Conservation (phyloP, 1,140 invertebrate species). For the Leptoteleia sp. region DNA sequence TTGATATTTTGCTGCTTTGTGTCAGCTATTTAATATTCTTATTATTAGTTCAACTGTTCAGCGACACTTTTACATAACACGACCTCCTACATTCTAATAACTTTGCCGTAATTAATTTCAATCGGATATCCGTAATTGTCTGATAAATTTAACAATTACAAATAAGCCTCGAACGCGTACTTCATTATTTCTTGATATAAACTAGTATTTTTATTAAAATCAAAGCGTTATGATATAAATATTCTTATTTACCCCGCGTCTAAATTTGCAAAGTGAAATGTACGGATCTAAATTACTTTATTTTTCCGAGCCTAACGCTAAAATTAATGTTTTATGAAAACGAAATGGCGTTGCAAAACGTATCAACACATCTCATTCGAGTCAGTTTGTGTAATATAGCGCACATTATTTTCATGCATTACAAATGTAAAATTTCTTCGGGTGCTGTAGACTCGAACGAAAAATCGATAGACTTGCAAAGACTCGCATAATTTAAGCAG, state of each 20-base stretch:
- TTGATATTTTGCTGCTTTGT: slow-evolving; percentile 11
- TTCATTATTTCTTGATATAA: background rate
- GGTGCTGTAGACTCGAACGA: slow-evolving; percentile 16
- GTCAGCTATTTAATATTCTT: slow-evolving; percentile 26
- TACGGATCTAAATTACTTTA: slow-evolving; percentile 10
- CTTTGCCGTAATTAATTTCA: slow-evolving; percentile 6
- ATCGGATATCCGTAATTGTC: slow-evolving; percentile 5
- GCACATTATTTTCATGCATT: slow-evolving; percentile 50
- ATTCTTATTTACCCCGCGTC: background rate
- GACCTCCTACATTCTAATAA: background rate
- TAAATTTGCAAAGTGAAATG: background rate
- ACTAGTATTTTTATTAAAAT: slow-evolving; percentile 1
- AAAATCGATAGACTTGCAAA: slow-evolving; percentile 42
- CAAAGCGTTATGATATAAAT: background rate
- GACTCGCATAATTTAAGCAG: slow-evolving; percentile 29
- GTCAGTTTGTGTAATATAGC: slow-evolving; percentile 22
- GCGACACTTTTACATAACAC: slow-evolving; percentile 35
- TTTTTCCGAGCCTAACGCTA: slow-evolving; percentile 10
- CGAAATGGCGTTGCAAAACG: slow-evolving; percentile 39
- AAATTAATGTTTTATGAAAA: slow-evolving; percentile 43
- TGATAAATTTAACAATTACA: slow-evolving; percentile 4
- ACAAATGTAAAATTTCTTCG: slow-evolving; percentile 54
- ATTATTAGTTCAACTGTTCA: slow-evolving; percentile 44
- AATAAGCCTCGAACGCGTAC: slow-evolving; percentile 1
- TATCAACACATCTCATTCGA: slow-evolving; percentile 44